A percentile compares a stretch with the other conserved stretches of the same genome.
phyloP scores from a whole-genome alignment of 2,113 vertebrate genomes.

The Nesoenas mayeri region DNA sequence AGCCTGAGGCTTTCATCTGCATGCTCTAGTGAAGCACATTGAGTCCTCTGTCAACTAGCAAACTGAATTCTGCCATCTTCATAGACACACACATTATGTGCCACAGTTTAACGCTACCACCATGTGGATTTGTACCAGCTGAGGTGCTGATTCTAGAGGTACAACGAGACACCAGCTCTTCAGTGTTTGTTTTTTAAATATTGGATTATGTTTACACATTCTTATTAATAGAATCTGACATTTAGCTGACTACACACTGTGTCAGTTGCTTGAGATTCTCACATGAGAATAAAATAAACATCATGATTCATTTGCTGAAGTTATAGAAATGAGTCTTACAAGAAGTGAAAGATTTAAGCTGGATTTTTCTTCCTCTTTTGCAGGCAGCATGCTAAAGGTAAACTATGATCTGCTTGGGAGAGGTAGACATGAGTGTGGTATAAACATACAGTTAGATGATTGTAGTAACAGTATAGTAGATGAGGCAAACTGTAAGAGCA shows the following conservation, averaged over 20 bases:
- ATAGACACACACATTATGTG: background rate
- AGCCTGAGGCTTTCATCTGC: background rate
- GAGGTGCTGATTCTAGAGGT: background rate
- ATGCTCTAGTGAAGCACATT: background rate
- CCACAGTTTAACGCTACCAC: background rate
- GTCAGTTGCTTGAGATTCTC: constrained; percentile 14
- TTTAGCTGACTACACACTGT: constrained; percentile 33
- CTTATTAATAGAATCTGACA: constrained; percentile 31
- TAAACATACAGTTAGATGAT: background rate
- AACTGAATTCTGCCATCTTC: background rate
- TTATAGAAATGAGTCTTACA: background rate
- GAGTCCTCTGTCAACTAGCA: background rate
- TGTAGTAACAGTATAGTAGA: background rate
- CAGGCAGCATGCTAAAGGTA: background rate
- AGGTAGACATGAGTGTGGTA: background rate
- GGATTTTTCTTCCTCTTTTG: background rate
- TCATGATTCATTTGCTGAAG: constrained; percentile 18
- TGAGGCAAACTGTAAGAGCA: background rate
- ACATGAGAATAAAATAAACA: constrained; percentile 39
- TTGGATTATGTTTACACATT: constrained; percentile 48
- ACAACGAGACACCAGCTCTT: background rate
- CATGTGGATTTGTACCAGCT: background rate
- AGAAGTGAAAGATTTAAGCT: background rate
- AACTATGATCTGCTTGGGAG: background rate
- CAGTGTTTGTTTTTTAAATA: constrained; percentile 56